These are phyloP conservation scores for Brassicogethes aeneus DNA, from an alignment of 2,888 invertebrate species.

Conservation along the genomic window DNA sequence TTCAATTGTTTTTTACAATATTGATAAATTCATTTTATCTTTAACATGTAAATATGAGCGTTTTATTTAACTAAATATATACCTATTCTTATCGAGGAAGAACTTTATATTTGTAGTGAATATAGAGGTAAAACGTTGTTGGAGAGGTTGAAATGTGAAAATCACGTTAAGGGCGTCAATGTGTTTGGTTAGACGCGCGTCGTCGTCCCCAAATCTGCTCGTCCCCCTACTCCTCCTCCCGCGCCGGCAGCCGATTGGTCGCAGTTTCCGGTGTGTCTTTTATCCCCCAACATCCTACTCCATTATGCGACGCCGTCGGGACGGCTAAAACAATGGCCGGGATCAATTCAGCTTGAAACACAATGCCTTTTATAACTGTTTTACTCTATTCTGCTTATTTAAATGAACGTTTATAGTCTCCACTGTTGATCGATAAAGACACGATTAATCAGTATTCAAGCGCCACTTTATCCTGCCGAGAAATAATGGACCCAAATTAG, in stretches of 20 bases:
- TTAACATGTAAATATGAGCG: too few species aligned
- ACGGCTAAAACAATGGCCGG: conserved; percentile 24
- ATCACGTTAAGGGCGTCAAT: too few species aligned
- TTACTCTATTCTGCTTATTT: conserved; percentile 6
- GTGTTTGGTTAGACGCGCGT: conserved; percentile 7
- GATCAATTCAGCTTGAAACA: conserved; percentile 11
- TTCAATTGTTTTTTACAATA: too few species aligned
- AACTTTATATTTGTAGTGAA: too few species aligned
- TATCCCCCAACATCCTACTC: too few species aligned
- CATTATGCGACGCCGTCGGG: conserved; percentile 25
- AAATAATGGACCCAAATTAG: not conserved
- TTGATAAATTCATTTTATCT: too few species aligned
- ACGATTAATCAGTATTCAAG: conserved; percentile 20
- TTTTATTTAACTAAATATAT: too few species aligned
- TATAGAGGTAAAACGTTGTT: too few species aligned
- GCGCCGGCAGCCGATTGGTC: conserved; percentile 27
- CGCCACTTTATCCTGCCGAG: not conserved
- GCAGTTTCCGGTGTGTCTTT: conserved; percentile 31
- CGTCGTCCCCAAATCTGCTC: conserved; percentile 17
- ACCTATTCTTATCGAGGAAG: too few species aligned
- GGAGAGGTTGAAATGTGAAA: too few species aligned
- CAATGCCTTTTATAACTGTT: conserved; percentile 7
- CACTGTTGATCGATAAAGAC: conserved; percentile 16
- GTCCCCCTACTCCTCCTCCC: too few species aligned
- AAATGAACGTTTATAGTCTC: conserved; percentile 13